Percentiles rank a stretch among this genome's conserved stretches.
Conservation (phyloP, 1,140 invertebrate genomes). For the Cheumatopsyche charites region DNA sequence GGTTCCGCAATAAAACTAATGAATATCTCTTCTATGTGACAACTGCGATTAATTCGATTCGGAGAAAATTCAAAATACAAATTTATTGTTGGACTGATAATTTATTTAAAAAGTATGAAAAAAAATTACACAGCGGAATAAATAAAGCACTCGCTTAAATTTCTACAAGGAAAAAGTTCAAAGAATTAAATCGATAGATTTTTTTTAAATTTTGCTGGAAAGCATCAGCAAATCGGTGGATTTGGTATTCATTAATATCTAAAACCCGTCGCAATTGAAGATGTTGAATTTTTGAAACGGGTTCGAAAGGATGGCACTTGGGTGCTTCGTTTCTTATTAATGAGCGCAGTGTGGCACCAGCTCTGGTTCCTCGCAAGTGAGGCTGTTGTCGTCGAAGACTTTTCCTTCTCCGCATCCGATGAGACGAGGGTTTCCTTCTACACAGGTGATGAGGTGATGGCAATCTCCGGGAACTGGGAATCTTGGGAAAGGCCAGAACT, state of each 20-base stretch:
- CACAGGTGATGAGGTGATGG: conserved; percentile 84
- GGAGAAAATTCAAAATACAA: neutral
- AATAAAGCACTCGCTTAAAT: no score
- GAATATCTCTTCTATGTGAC: neutral
- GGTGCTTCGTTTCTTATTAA: conserved; percentile 17
- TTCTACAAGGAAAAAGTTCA: no score
- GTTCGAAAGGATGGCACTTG: no score
- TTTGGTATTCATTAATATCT: no score
- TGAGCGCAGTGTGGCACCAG: conserved; percentile 67
- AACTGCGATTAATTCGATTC: neutral
- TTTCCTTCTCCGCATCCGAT: conserved; percentile 86
- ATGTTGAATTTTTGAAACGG: no score
- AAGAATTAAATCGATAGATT: no score
- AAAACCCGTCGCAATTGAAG: no score
- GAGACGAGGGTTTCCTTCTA: conserved; percentile 82
- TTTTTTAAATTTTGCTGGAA: no score
- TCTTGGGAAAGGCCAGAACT: conserved; percentile 90
- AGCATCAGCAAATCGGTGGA: no score
- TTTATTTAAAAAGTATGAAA: neutral
- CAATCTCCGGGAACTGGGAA: conserved; percentile 85
- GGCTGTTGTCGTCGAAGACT: conserved; percentile 80
- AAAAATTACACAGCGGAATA: no score
- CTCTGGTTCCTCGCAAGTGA: conserved; percentile 84
- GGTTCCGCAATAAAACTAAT: neutral
- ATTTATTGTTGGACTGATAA: neutral